Conservation (phyloP, 2,888 invertebrate genomes). For the Andricus quercusramuli region DNA sequence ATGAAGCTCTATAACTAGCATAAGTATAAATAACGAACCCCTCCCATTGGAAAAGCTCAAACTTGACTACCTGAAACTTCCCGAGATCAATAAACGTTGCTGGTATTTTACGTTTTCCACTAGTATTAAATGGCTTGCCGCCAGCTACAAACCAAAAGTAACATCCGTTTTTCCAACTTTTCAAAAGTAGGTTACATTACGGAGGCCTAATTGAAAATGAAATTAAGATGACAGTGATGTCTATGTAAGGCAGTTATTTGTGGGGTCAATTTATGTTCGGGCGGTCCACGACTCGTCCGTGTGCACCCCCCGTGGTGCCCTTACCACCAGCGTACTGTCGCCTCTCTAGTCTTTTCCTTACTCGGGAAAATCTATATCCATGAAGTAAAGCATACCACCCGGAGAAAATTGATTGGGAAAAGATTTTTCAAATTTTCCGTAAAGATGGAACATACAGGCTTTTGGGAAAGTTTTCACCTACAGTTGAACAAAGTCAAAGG, state of each 20-base stretch:
- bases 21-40: constrained; percentile 59
- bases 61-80: constrained; percentile 60
- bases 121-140: constrained; percentile 38
- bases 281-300: too few species aligned
- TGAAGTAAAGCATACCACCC: too few species aligned
- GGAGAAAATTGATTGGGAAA: too few species aligned
- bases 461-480: too few species aligned
- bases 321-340: too few species aligned
- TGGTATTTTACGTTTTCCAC: constrained; percentile 40
- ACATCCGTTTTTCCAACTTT: constrained; percentile 16
- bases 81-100: constrained; percentile 55
- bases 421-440: too few species aligned
- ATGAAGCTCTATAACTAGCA: constrained; percentile 54
- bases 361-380: too few species aligned
- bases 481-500: too few species aligned
- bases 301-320: too few species aligned
- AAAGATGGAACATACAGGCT: too few species aligned
- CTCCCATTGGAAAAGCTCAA: constrained; percentile 50
- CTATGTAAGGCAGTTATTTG: background rate
- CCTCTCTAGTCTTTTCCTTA: too few species aligned
- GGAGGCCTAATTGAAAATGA: constrained; percentile 23
- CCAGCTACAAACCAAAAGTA: constrained; percentile 29
- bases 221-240: constrained; percentile 30
- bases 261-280: background rate
- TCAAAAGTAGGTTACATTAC: constrained; percentile 17